These are phyloP conservation scores for Meloidogyne exigua DNA, from an alignment of 1,140 invertebrate species.

Conservation along the genomic window DNA sequence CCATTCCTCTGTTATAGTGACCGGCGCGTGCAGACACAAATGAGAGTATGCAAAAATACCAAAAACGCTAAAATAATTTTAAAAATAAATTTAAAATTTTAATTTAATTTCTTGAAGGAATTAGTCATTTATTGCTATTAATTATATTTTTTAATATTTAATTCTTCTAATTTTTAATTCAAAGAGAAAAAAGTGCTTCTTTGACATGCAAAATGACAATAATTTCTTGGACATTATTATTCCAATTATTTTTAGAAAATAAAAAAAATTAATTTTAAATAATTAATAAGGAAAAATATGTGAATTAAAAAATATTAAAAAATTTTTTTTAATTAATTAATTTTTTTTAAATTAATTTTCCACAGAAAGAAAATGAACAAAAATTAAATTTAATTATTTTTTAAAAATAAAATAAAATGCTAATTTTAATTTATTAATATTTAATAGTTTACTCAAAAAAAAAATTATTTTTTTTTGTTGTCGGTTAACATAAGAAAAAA, in stretches of 20 bases:
- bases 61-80: too few relatives aligned
- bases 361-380: too few relatives aligned
- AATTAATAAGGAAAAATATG: not conserved
- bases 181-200: not conserved
- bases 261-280: too few relatives aligned
- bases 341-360: too few relatives aligned
- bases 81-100: not conserved
- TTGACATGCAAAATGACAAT: constrained; percentile 4
- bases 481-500: not conserved
- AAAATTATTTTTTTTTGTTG: too few relatives aligned
- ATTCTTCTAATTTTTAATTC: not conserved
- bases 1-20: too few relatives aligned
- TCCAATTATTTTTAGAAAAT: not conserved
- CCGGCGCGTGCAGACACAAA: too few relatives aligned
- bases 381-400: too few relatives aligned
- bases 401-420: too few relatives aligned
- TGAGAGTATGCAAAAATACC: too few relatives aligned
- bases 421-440: too few relatives aligned
- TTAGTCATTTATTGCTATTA: not conserved
- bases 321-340: not conserved
- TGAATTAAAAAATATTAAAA: not conserved
- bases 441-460: too few relatives aligned
- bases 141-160: not conserved
- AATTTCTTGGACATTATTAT: not conserved
- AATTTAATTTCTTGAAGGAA: not conserved